phyloP scores from a whole-genome alignment of 2,888 invertebrate species.

The Dascillus cervinus region DNA sequence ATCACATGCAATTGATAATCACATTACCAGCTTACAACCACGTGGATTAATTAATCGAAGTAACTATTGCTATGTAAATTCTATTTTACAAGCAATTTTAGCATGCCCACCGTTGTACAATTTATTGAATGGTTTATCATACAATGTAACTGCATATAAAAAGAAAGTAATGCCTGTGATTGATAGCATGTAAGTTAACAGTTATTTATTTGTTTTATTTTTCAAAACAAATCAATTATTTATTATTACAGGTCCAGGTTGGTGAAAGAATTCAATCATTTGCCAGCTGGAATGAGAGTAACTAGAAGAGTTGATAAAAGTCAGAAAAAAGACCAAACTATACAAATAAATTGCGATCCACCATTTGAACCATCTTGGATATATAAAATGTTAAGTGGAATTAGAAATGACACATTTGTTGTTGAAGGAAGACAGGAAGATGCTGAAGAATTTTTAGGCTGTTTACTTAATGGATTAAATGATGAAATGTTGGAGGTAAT shows the following conservation, averaged over 20 bases:
- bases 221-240: slow-evolving; percentile 2
- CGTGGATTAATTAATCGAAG: slow-evolving; percentile 88
- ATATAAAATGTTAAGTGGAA: slow-evolving; percentile 73
- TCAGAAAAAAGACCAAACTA: slow-evolving; percentile 44
- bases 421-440: slow-evolving; percentile 93
- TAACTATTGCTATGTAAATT: slow-evolving; percentile 96
- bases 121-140: slow-evolving; percentile 70
- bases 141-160: slow-evolving; percentile 44
- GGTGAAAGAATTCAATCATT: slow-evolving; percentile 67
- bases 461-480: slow-evolving; percentile 86
- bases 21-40: slow-evolving; percentile 72
- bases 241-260: slow-evolving; percentile 57
- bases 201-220: not conserved
- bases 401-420: slow-evolving; percentile 59
- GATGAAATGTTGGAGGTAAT: slow-evolving; percentile 91
- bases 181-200: slow-evolving; percentile 76
- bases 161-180: slow-evolving; percentile 70
- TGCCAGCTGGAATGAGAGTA: slow-evolving; percentile 50
- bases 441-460: slow-evolving; percentile 93
- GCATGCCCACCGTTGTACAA: slow-evolving; percentile 96
- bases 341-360: slow-evolving; percentile 56
- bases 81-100: slow-evolving; percentile 86
- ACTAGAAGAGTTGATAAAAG: slow-evolving; percentile 44
- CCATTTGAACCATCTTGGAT: slow-evolving; percentile 87
- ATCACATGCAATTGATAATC: slow-evolving; percentile 69